Evolutionary conservation across 1,140 invertebrate species (phyloP).

Genomic region (Brachionus rotundiformis): DNA sequence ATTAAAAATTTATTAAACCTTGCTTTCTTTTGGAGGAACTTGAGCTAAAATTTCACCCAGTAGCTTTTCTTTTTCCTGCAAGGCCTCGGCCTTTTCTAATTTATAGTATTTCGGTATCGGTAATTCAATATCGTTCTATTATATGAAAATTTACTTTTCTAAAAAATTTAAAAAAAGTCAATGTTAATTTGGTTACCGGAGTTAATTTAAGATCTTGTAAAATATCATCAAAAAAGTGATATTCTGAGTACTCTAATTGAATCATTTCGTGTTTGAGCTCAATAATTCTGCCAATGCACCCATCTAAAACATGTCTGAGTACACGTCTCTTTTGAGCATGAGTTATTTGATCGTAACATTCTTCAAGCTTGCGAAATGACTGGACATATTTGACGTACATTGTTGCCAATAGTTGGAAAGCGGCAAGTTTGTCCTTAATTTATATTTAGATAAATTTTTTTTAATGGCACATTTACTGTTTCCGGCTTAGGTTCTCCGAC

Average conservation of each 20-base stretch:
- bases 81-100: conserved; percentile 59
- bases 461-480: conserved; percentile 55
- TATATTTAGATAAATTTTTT: not conserved
- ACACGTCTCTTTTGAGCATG: conserved; percentile 86
- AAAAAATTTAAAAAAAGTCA: not conserved
- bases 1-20: conserved; percentile 54
- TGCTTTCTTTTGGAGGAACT: conserved; percentile 60
- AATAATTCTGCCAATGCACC: conserved; percentile 73
- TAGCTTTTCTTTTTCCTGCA: conserved; percentile 63
- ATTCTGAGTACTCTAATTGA: conserved; percentile 79
- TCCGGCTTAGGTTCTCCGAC: conserved; percentile 63
- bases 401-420: conserved; percentile 63
- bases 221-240: conserved; percentile 80
- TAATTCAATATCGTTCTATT: conserved; percentile 65
- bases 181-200: conserved; percentile 66
- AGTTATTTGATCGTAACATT: conserved; percentile 83
- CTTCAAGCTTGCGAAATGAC: conserved; percentile 74
- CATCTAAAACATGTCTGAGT: conserved; percentile 76
- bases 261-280: conserved; percentile 77
- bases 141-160: not conserved
- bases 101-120: conserved; percentile 66
- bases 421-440: conserved; percentile 61
- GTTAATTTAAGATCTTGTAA: conserved; percentile 68
- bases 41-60: conserved; percentile 62
- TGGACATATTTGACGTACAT: conserved; percentile 78